phyloP scores from a whole-genome alignment of 2,888 invertebrate genomes.

The Cerastis leucographa region DNA sequence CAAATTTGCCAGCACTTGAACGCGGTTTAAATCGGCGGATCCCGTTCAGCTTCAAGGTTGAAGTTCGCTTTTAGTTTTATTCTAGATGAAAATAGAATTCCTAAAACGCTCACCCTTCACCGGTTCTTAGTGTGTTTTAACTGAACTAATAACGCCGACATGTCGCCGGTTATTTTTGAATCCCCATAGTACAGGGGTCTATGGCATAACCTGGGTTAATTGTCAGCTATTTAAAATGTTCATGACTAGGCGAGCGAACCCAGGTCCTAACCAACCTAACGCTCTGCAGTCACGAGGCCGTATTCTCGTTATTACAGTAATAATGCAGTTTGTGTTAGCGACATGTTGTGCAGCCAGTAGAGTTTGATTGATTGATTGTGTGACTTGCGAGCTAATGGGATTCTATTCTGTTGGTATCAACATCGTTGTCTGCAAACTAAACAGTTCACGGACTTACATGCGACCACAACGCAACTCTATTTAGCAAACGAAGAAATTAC shows the following conservation, averaged over 20 bases:
- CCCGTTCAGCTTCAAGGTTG: background rate
- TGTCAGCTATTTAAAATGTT: background rate
- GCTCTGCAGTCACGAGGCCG: background rate
- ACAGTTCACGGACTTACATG: constrained; percentile 33
- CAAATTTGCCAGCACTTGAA: background rate
- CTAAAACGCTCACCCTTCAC: background rate
- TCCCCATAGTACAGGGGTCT: background rate
- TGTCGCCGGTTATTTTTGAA: background rate
- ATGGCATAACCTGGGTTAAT: background rate
- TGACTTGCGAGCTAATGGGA: constrained; percentile 52
- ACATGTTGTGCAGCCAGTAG: constrained; percentile 45
- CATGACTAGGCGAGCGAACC: background rate
- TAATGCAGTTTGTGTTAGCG: constrained; percentile 38
- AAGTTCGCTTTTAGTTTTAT: background rate
- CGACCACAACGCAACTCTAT: background rate
- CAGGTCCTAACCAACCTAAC: background rate
- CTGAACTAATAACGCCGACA: background rate
- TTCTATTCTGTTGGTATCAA: constrained; percentile 53
- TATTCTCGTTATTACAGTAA: constrained; percentile 37
- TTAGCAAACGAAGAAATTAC: constrained; percentile 9
- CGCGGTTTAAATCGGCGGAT: background rate
- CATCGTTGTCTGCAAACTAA: constrained; percentile 51
- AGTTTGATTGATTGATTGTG: constrained; percentile 53
- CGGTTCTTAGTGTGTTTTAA: background rate
- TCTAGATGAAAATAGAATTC: background rate